Conservation (phyloP, 2,797 vertebrate species). For the Oophaga sylvatica region DNA sequence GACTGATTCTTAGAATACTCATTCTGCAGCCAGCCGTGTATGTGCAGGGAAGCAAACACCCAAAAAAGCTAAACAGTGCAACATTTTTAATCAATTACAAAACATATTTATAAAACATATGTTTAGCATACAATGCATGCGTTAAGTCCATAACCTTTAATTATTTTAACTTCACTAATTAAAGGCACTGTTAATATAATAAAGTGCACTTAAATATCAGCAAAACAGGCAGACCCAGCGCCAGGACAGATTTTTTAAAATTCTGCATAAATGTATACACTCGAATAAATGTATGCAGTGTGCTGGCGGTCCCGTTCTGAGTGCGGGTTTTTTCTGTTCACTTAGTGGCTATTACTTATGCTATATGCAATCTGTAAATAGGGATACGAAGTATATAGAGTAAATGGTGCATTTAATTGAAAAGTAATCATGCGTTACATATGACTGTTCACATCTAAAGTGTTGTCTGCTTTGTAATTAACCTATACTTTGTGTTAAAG, state of each 20-base stretch:
- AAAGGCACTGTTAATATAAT: not conserved
- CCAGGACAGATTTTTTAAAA: not conserved
- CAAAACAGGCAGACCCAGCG: not conserved
- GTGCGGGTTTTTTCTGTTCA: slow-evolving; percentile 18
- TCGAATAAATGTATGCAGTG: not conserved
- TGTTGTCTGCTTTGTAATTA: slow-evolving; percentile 48
- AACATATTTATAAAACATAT: no score
- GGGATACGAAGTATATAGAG: slow-evolving; percentile 28
- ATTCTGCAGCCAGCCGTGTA: no score
- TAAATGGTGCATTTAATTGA: slow-evolving; percentile 60
- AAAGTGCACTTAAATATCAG: not conserved
- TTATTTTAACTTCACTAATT: no score
- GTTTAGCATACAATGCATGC: no score
- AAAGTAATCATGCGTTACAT: slow-evolving; percentile 53
- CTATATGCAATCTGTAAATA: slow-evolving; percentile 36
- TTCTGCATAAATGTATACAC: not conserved
- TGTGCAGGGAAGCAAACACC: no score
- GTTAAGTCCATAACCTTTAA: no score
- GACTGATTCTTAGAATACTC: no score
- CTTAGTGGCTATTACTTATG: slow-evolving; percentile 38
- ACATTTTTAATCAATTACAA: no score
- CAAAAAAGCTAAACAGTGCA: no score
- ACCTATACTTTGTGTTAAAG: slow-evolving; percentile 50
- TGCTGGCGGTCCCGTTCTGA: not conserved
- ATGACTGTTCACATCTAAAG: slow-evolving; percentile 40